Base-by-base conservation (phyloP, 1,140 invertebrate genomes). In the Lepidurus packardi region DNA sequence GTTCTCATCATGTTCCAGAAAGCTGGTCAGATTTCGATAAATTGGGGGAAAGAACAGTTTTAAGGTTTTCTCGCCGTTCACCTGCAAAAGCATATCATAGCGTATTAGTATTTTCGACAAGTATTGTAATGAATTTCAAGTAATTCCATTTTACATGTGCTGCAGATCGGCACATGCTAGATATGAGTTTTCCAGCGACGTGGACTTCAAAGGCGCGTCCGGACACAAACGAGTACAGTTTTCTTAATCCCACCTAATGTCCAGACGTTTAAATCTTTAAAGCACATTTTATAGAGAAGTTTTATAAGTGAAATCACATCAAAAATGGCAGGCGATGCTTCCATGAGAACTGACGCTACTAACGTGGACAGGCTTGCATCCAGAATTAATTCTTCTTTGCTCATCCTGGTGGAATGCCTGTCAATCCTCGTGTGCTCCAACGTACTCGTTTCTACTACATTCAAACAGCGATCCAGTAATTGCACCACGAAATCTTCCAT, bases 401-500 rank as follows among this genome's bases (percentile, higher is more conserved):
- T 93, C 77, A 90, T 88, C 24, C 86, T 83, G 1, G 86, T 86
- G 79, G 80, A 9, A 80, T 45, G 76, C 74, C 76, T 41, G 80
- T 82, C 90, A 78, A 90, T 85, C 78, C 91, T 84, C 0, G 90
- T 89, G 73, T 88, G 88, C 79, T 93, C 92, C 73, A 90, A 84
- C 0, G 90, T 87, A 80, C 90, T 91, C 1, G 89, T 92, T 82
- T 95, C 92, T 78, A 95, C 90, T 16, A 79, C 41, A 47, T 45
- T 77, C 82, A 93, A 93, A 77, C 92, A 85, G 73, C 89, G 90
- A 81, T 96, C 94, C 75, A 98, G 85, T 82, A 96, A 94, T 82
- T 95, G 91, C 9, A 96, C 82, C 5, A 96, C 89, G 84, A 97
- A 96, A 82, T 94, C 92, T 86, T 97, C 94, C 82, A 97, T 92